Evolutionary conservation across 2,888 invertebrate species (phyloP), one percentile per base, ranked within the genome.

Genomic region (Limnephilus auricula): DNA sequence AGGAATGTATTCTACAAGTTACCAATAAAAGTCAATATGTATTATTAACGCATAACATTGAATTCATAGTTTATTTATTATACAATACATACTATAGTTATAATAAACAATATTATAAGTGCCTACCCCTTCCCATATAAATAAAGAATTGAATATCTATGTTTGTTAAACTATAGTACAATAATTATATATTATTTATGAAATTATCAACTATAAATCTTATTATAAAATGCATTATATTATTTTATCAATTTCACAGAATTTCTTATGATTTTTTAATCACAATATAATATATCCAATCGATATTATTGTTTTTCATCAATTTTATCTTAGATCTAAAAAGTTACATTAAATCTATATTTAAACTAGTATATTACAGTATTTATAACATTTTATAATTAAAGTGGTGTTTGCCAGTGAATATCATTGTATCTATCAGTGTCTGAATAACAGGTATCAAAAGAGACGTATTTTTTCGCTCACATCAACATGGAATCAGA

Each of bases 41-140:
- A 96, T 96, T 96, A 96, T 97, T 97, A 97, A 97, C 97, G 97
- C 97, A 96, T 97, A 97, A 97, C 97, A 97, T 97, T 96, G 96
- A 96, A 96, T 96, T 96, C 95, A 96, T 96, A 96, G 95, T 96
- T 96, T 95, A 96, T 96, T 95, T 96, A 96, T 96, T 95, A 95
- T 96, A 96, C 96, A 96, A 95, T 96, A 95, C 95, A 96, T 96
- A 95, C 95, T 96, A 96, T 92, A 95, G 94, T 95, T 94, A 95
- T 93, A 93, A 93, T 95, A 95, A 95, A 94, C 95, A 95, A 94
- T 95, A 95, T 95, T 95, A 95, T 94, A 95, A 95, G 96, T 96
- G 95, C 95, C 95, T 94, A 95, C 95, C 95, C 94, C 95, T 94
- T 95, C 94, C 94, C 95, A 95, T 95, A 94, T 80, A 91, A 93